Evolutionary conservation across 1,140 invertebrate species (phyloP).

Genomic region (Drosophila burlai): DNA sequence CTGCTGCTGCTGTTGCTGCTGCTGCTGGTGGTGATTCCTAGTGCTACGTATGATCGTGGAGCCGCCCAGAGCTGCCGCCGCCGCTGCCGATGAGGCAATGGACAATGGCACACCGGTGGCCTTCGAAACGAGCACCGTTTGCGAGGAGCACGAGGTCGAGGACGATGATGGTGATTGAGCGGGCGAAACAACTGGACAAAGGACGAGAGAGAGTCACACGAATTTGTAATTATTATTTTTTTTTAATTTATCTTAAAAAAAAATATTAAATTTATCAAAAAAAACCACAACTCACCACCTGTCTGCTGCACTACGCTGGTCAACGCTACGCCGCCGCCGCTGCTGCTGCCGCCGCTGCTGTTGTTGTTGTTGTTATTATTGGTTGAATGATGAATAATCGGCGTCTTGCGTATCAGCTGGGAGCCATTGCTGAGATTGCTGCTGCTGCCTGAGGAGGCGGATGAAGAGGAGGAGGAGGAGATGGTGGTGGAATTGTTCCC

Average conservation of each 20-base stretch:
- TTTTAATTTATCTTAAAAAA: too few species aligned
- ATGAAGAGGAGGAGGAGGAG: too few species aligned
- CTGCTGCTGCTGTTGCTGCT: constrained; percentile 39
- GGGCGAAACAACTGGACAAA: constrained; percentile 63
- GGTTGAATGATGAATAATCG: constrained; percentile 81
- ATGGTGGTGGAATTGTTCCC: constrained; percentile 25
- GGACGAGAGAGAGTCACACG: too few species aligned
- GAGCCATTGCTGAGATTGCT: constrained; percentile 52
- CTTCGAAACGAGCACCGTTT: constrained; percentile 79
- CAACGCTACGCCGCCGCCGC: constrained; percentile 55
- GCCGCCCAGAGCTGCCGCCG: constrained; percentile 62
- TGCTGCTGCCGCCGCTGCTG: constrained; percentile 12
- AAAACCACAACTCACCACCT: constrained; percentile 35
- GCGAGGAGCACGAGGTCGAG: constrained; percentile 80
- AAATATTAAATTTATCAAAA: neutral
- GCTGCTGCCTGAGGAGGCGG: neutral
- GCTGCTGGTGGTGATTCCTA: constrained; percentile 68
- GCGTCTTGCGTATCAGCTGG: constrained; percentile 78
- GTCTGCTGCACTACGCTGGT: constrained; percentile 76
- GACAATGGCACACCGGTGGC: constrained; percentile 74
- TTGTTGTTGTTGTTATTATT: constrained; percentile 44
- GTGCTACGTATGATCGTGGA: constrained; percentile 81
- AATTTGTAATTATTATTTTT: too few species aligned
- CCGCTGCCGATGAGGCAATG: constrained; percentile 73
- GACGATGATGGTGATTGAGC: constrained; percentile 80